Evolutionary conservation across 2,888 invertebrate genomes (phyloP), one percentile per base, ranked within the genome.

Genomic region (Punctoribates punctum): DNA sequence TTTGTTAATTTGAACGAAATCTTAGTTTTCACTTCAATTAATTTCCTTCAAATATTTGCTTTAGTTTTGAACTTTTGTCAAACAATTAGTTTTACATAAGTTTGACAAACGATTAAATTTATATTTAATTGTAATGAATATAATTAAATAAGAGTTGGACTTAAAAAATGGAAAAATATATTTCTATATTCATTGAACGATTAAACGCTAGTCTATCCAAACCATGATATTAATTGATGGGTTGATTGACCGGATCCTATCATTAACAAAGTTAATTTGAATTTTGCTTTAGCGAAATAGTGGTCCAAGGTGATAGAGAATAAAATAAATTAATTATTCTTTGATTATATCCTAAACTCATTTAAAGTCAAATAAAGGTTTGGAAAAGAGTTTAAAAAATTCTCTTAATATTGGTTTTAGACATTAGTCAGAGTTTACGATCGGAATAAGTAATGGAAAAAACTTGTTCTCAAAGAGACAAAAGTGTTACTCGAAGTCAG

Each of bases 401-500:
- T n/a, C n/a, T n/a, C n/a, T n/a, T n/a, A n/a, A 57, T n/a, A 51
- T n/a, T 51, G 20, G 17, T n/a, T 51, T 51, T 51, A 51, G 51
- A n/a, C 51, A 20, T 62, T 62, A 62, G 62, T 29, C 34, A 11
- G 3, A 62, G 17, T 62, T 62, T 62, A 62, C 34, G 62, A 34
- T n/a, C n/a, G 42, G n/a, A 1, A 17, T 62, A 34, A 27, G 62
- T 62, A 62, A 62, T 62, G 62, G 62, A 27, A 62, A 62, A 62
- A 17, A 62, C 62, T 27, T 62, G 62, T 62, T n/a, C 5, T 62
- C 27, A 15, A 29, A 29, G 20, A 13, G 48, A 6, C 17, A 4
- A 15, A 34, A 29, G 62, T 27, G 62, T 34, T 34, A 9, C 57
- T 57, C 11, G 6, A 11, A 25, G 8, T 57, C 25, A 23, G 23